Conservation (phyloP, 2,113 vertebrate species). For the Rana temporaria region DNA sequence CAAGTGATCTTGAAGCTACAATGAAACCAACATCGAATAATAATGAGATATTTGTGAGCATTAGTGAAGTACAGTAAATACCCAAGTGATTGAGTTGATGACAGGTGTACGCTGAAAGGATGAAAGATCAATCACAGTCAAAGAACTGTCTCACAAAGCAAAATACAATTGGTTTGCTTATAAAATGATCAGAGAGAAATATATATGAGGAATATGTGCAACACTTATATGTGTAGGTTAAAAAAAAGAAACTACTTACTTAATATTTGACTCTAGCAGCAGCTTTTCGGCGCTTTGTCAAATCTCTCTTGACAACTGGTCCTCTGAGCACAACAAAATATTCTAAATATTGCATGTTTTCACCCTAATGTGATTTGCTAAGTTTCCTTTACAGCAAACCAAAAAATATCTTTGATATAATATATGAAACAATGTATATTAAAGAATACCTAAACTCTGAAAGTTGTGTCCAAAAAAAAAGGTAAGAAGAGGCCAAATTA, state of each 20-base stretch:
- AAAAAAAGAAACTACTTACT: neutral
- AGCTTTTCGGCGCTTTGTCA: neutral
- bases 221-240: neutral
- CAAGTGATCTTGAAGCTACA: conserved; percentile 45
- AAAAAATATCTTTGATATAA: too few relatives aligned
- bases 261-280: neutral
- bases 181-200: conserved; percentile 26
- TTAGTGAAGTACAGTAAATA: conserved; percentile 43
- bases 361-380: too few relatives aligned
- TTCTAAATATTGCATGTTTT: neutral
- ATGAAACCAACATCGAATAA: conserved; percentile 26
- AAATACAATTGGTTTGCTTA: conserved; percentile 15
- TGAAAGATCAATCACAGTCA: conserved; percentile 41
- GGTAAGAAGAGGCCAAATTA: too few relatives aligned
- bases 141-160: conserved; percentile 26
- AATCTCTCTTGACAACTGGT: neutral
- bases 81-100: conserved; percentile 36
- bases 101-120: conserved; percentile 30
- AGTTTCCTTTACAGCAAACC: too few relatives aligned
- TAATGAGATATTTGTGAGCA: conserved; percentile 50
- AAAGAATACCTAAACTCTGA: too few relatives aligned
- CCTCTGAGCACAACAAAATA: neutral
- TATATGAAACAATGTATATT: too few relatives aligned
- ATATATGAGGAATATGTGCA: conserved; percentile 14
- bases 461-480: too few relatives aligned